Evolutionary conservation across 2,113 vertebrate species (phyloP).

Genomic region (Nycticebus coucang): DNA sequence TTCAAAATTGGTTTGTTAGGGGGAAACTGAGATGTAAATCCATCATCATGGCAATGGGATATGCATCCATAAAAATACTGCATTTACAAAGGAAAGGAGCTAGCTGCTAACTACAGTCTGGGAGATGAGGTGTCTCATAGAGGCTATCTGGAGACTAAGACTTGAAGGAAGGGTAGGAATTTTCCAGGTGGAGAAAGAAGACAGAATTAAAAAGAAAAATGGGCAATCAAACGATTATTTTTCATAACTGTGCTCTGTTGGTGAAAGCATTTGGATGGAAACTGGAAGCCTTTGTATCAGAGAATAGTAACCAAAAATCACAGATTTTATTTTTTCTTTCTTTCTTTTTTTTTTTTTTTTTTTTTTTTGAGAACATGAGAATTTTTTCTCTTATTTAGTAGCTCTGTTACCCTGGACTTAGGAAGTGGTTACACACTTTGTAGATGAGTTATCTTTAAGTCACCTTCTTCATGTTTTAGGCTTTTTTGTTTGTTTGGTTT

Average conservation of each 20-base stretch:
- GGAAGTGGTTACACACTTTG: conserved; percentile 24
- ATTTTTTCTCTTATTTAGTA: conserved; percentile 52
- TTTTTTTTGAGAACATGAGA: conserved; percentile 1
- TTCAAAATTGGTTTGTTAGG: background rate
- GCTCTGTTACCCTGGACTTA: background rate
- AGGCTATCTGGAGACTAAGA: background rate
- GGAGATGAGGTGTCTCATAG: background rate
- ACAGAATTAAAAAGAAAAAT: background rate
- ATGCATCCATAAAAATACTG: background rate
- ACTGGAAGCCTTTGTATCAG: conserved; percentile 51
- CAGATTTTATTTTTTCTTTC: background rate
- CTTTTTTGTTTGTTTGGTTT: conserved; percentile 2
- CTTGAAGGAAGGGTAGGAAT: conserved; percentile 6
- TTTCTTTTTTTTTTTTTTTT: background rate
- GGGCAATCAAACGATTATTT: background rate
- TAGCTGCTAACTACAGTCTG: background rate
- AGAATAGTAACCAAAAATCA: conserved; percentile 12
- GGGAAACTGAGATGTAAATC: background rate
- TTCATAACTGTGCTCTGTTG: conserved; percentile 68
- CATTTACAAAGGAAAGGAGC: background rate
- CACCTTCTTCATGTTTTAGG: conserved; percentile 76
- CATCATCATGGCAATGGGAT: background rate
- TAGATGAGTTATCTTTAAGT: conserved; percentile 72
- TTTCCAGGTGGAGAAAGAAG: conserved; percentile 3
- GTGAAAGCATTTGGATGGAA: conserved; percentile 75